Conservation (phyloP, 2,888 invertebrate genomes). For the Agriopis aurantiaria region DNA sequence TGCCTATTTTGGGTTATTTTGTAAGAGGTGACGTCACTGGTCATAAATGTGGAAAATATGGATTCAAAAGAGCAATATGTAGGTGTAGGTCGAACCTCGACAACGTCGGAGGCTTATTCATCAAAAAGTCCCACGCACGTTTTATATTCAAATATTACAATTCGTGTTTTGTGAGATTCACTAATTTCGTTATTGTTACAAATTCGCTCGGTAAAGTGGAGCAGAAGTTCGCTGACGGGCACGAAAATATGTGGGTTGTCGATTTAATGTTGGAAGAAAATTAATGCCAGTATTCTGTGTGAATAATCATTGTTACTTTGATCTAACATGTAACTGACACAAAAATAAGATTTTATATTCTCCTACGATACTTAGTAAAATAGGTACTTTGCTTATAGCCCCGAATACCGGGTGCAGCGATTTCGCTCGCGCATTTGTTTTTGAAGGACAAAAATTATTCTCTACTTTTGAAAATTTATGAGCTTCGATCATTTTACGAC, state of each 20-base stretch:
- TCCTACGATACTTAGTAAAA: background rate
- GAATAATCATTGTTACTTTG: conserved; percentile 2
- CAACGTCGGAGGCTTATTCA: conserved; percentile 50
- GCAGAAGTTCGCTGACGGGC: conserved; percentile 28
- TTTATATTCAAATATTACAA: conserved; percentile 34
- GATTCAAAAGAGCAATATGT: conserved; percentile 43
- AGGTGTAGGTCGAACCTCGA: conserved; percentile 55
- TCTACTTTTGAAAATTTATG: too few species aligned
- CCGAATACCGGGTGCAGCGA: too few species aligned
- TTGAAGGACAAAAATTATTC: too few species aligned
- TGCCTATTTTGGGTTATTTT: conserved; percentile 8
- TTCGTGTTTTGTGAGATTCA: conserved; percentile 43
- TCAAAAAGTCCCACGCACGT: conserved; percentile 55
- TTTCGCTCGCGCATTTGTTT: too few species aligned
- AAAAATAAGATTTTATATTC: background rate
- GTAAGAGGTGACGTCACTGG: conserved; percentile 49
- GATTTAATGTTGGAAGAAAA: conserved; percentile 5
- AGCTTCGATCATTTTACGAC: too few species aligned
- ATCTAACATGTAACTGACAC: background rate
- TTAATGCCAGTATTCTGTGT: background rate
- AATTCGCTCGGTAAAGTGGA: conserved; percentile 35
- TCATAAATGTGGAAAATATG: conserved; percentile 49
- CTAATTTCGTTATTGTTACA: conserved; percentile 41
- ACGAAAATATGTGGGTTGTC: conserved; percentile 20
- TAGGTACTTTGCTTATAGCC: too few species aligned